Base-by-base conservation (phyloP, 2,113 vertebrate species). In the Mastomys coucha region DNA sequence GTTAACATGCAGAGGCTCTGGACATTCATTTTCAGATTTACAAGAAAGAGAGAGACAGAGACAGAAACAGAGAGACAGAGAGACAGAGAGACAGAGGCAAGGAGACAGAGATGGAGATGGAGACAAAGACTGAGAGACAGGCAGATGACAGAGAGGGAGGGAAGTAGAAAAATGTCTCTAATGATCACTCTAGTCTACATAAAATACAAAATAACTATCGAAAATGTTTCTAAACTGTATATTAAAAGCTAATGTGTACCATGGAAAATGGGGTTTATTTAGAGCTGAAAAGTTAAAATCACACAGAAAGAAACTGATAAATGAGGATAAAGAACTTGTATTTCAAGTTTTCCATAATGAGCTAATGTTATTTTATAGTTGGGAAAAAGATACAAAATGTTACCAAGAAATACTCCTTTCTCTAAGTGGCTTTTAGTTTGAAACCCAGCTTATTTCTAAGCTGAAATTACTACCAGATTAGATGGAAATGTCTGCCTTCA, bases 361-460 rank as follows among this genome's bases (percentile, higher is more conserved):
- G 39, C 10, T 58, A 20, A 0, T 86, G 26, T 56, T 93, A 39
- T 93, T 81, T 94, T 53, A 36, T 86, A 85, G 77, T 51, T 90
- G 39, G 20, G 76, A 4, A 42, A 77, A 88, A 76, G 28, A 88
- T 65, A 73, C 16, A 65, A 94, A 96, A 91, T 69, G 39, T 60
- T 88, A 77, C 87, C n/a, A 31, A 76, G 58, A 92, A 67, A 92
- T 53, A n/a, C 58, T 89, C 24, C 73, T 97, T 94, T 90, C n/a
- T 95, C 69, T 88, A 33, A 90, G 16, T 92, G 26, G 7, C 39
- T 95, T 72, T 95, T 85, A 20, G 31, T 56, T 70, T 91, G 91
- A 86, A 95, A 91, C 69, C 1, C 26, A 95, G 56, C 42, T 95
- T 92, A 76, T 96, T 91, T 91, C 76, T 82, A 97, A 94, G 87